Base-by-base conservation (phyloP, 1,140 invertebrate genomes). In the Odontomachus brunneus region DNA sequence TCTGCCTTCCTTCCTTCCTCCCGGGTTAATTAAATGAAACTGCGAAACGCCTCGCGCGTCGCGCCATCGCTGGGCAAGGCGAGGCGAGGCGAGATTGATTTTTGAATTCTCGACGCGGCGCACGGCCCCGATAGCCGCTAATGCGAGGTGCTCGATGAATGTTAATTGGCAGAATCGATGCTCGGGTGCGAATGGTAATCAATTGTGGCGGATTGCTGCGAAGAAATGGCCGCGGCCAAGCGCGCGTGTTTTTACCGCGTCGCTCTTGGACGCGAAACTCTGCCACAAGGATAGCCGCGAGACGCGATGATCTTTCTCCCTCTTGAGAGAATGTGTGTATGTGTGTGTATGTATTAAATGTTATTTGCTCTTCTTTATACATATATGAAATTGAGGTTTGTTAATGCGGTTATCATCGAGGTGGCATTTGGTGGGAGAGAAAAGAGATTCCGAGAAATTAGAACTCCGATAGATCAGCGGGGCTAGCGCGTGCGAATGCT, bases 1-100 rank as follows among this genome's bases (percentile, higher is more conserved):
- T 84, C 60, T 63, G 74, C 62, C 75, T 74, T 81, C 53, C 66
- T 73, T 44, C 62, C 75, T 74, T 81, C 53, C 66, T 73, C 29
- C 22, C 55, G 24, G 63, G 24, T 86, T 84, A 84, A 86, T 84
- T 75, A 84, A 86, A 86, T 84, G 75, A 84, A 82, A 84, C 48
- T 74, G 33, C 62, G 49, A 71, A 69, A 4, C 48, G 82, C 17
- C 14, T 71, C 26, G 44, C 67, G 26, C 29, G 19, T 9, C 1
- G 22, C 63, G 65, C 38, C 80, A 51, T 53, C 26, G 48, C 24
- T 49, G 22, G n/a, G 12, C 14, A 0, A n/a, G 15, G 11, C 14
- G 22, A 14, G 72, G 29, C 29, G 69, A 66, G 22, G 19, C 69
- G 69, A 63, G 44, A 85, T 86, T 62, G 59, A 75, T 75, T 75